These are phyloP conservation scores for Dryas iulia DNA, from an alignment of 1,140 invertebrate genomes.

Conservation along the genomic window DNA sequence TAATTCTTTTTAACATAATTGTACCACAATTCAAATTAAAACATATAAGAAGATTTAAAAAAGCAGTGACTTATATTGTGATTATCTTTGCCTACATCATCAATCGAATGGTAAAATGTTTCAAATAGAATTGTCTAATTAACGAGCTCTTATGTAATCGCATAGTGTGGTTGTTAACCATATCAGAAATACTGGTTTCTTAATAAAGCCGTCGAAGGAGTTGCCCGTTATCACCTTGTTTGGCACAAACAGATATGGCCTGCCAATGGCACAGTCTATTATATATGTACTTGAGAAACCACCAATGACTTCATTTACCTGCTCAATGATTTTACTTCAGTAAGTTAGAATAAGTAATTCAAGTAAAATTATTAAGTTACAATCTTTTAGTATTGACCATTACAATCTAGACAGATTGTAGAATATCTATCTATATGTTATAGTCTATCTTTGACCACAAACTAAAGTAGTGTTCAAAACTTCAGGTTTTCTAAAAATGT, in stretches of 20 bases:
- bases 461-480: no score
- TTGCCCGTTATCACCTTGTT: slow-evolving; percentile 55
- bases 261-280: slow-evolving; percentile 42
- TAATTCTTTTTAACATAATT: no score
- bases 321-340: not conserved
- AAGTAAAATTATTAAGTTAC: no score
- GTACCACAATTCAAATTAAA: no score
- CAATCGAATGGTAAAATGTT: not conserved
- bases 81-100: no score
- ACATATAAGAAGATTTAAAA: no score
- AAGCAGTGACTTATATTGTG: no score
- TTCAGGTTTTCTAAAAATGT: no score
- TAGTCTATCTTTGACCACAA: no score
- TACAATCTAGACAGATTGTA: no score
- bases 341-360: not conserved
- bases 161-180: slow-evolving; percentile 32
- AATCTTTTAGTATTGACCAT: no score
- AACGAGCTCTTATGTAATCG: slow-evolving; percentile 17
- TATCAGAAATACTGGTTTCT: slow-evolving; percentile 46
- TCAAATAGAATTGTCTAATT: not conserved
- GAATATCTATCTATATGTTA: no score
- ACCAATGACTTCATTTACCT: slow-evolving; percentile 23
- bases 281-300: slow-evolving; percentile 48
- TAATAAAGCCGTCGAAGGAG: slow-evolving; percentile 40
- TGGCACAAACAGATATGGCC: slow-evolving; percentile 33